These are phyloP conservation scores for Peromyscus maniculatus DNA, from an alignment of 2,113 vertebrate genomes.

Conservation along the genomic window DNA sequence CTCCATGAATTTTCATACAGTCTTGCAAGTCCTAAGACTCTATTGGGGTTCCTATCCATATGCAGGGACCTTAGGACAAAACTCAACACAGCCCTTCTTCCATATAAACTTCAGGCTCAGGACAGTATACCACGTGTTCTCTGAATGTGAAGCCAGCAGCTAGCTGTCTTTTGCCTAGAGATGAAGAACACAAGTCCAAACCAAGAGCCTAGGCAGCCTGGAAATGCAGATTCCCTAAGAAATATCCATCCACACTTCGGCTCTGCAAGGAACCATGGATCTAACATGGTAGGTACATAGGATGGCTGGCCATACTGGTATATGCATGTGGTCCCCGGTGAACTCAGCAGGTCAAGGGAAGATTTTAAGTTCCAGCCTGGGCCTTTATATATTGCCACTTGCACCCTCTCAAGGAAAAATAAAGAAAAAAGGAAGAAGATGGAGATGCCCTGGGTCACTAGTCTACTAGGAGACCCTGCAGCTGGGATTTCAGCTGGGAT, in stretches of 20 bases:
- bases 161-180: background rate
- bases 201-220: background rate
- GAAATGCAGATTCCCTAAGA: background rate
- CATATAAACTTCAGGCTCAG: background rate
- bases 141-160: background rate
- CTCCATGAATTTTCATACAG: background rate
- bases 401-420: background rate
- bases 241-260: too few species aligned
- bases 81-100: background rate
- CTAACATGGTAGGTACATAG: too few species aligned
- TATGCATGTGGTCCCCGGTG: background rate
- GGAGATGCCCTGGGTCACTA: background rate
- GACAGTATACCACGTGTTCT: background rate
- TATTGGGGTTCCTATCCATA: fast-evolving
- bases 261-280: background rate
- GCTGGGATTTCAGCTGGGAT: background rate
- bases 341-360: background rate
- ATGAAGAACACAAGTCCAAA: background rate
- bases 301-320: background rate
- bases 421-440: background rate
- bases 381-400: too few species aligned
- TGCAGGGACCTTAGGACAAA: background rate
- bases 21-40: too few species aligned
- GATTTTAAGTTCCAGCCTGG: background rate
- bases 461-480: background rate